Evolutionary conservation across 2,113 vertebrate species (phyloP).

Genomic region (Centropus unirufus): DNA sequence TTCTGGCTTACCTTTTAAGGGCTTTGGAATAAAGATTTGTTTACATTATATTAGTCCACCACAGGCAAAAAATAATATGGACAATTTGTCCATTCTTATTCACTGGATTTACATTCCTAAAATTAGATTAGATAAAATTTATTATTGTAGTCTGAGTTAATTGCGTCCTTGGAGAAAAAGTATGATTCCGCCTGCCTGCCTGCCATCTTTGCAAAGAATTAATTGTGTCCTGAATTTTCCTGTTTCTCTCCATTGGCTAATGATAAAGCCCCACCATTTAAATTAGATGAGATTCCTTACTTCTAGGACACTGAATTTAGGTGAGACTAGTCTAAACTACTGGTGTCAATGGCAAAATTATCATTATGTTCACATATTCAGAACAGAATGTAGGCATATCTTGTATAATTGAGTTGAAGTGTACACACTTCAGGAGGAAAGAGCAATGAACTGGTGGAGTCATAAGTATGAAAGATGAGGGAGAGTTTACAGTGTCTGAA

Average conservation of each 20-base stretch:
- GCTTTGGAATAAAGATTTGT: background rate
- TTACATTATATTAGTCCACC: background rate
- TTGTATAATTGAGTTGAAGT: background rate
- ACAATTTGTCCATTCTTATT: background rate
- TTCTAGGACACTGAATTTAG: background rate
- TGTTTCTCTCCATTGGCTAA: background rate
- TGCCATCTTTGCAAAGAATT: background rate
- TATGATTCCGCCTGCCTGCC: background rate
- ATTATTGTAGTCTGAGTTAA: background rate
- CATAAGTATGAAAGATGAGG: background rate
- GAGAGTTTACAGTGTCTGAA: background rate
- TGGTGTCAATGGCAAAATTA: background rate
- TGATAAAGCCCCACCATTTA: background rate
- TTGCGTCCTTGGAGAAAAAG: background rate
- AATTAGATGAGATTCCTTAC: background rate
- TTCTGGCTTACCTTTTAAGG: background rate
- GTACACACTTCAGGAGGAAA: background rate
- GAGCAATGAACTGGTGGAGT: background rate
- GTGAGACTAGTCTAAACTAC: background rate
- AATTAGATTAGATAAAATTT: conserved; percentile 11
- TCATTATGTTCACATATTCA: background rate
- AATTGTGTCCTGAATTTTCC: background rate
- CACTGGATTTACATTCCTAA: background rate
- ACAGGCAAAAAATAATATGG: background rate
- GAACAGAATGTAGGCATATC: background rate